These are phyloP conservation scores for Rutilus rutilus DNA, from an alignment of 2,113 vertebrate genomes.

Conservation along the genomic window DNA sequence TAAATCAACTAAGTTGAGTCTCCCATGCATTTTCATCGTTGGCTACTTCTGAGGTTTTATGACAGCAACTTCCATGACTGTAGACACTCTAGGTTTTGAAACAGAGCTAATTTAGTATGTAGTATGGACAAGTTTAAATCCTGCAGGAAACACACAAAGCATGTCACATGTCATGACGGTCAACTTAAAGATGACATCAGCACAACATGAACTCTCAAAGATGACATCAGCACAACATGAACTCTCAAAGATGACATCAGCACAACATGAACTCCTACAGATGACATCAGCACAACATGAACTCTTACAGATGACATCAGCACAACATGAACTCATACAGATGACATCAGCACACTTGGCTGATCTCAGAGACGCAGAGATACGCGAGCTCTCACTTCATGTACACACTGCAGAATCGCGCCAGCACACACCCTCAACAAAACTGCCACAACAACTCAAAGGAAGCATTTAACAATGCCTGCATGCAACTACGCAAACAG, in stretches of 20 bases:
- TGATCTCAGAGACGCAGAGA: not conserved
- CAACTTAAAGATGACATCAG: not conserved
- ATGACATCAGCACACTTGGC: slow-evolving; percentile 14
- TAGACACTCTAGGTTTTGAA: not conserved
- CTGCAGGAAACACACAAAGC: not conserved
- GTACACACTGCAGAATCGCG: not conserved
- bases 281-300: not conserved
- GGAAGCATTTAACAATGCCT: not conserved
- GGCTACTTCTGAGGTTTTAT: not conserved
- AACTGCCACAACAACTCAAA: slow-evolving; percentile 10
- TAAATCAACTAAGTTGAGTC: not conserved
- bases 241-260: not conserved
- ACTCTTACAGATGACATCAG: slow-evolving; percentile 9
- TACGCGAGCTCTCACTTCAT: not conserved
- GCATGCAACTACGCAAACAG: not conserved
- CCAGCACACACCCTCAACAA: not conserved
- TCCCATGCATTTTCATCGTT: not conserved
- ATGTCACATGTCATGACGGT: no score
- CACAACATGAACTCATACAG: not conserved
- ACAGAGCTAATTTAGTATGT: not conserved
- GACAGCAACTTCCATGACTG: not conserved
- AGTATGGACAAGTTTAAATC: not conserved
- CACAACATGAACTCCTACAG: not conserved
- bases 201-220: not conserved
- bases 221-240: not conserved